Base-by-base conservation (phyloP, 2,797 vertebrate genomes). In the Pempheris klunzingeri region DNA sequence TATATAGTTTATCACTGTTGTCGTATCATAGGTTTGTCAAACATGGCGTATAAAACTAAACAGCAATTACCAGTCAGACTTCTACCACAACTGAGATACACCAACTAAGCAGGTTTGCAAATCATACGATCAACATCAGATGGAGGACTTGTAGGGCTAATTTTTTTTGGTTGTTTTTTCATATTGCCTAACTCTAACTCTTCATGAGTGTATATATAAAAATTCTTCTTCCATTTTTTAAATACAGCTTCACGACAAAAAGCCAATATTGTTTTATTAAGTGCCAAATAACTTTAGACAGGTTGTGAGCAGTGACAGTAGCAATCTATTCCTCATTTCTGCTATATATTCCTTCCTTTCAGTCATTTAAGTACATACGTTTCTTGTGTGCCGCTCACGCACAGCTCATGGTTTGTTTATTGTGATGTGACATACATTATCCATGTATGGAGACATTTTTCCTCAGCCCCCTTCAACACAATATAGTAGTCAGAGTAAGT, bases 211-310 rank as follows among this genome's bases (percentile, higher is more conserved):
- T 62, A 11, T 36, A 17, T 55, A 41, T 53, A 59, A n/a, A 30
- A 70, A 44, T n/a, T 62, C 4, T 67, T 78, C n/a, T 58, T 44
- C 47, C 44, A 64, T 60, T 57, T 77, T 41, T 60, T 32, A 3
- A 57, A 59, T 30, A 60, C 30, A 58, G 22, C 34, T 58, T 69
- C 36, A 52, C 18, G 34, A 49, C 47, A 62, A 74, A 81, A 46
- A 77, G 72, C 46, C 57, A 77, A 62, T 44, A 67, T 59, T 72
- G 47, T 86, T 71, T 49, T 78, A 43, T 68, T 55, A 88, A 87
- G 82, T 78, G 83, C 66, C 81, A 87, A 88, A 87, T 52, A 77
- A 77, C 24, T 79, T 67, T 28, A 36, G 24, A 55, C 43, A 63
- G 65, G 72, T 59, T 80, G 59, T 50, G 63, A 86, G 63, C 75